Evolutionary conservation across 2,888 invertebrate genomes (phyloP).

Genomic region (Leucophenga montana): DNA sequence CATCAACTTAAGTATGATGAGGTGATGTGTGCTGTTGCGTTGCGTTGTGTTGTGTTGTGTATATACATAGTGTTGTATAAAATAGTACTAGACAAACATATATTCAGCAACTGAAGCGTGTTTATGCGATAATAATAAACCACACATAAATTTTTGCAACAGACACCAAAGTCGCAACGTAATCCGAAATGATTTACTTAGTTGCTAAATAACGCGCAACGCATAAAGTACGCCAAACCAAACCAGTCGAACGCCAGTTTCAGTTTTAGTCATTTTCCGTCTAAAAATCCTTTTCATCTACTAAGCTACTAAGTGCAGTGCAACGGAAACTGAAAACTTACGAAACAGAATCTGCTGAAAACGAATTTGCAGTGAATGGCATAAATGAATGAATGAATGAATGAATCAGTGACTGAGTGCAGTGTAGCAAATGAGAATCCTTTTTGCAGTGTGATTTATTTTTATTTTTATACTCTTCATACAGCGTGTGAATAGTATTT

Average conservation of each 20-base stretch:
- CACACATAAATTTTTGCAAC: slow-evolving; percentile 3
- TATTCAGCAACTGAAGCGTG: slow-evolving; percentile 11
- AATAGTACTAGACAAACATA: slow-evolving; percentile 27
- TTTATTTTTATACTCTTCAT: too few relatives aligned
- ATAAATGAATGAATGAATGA: background rate
- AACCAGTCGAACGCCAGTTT: background rate
- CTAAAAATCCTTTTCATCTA: background rate
- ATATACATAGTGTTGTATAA: background rate
- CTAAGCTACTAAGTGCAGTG: too few relatives aligned
- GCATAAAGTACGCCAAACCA: slow-evolving; percentile 34
- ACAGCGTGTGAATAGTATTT: too few relatives aligned
- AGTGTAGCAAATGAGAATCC: background rate
- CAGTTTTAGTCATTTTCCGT: slow-evolving; percentile 9
- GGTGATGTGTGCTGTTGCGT: slow-evolving; percentile 13
- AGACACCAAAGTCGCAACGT: slow-evolving; percentile 27
- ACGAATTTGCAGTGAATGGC: too few relatives aligned
- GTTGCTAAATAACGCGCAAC: slow-evolving; percentile 47
- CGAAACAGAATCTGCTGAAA: too few relatives aligned
- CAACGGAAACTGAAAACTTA: too few relatives aligned
- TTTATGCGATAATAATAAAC: background rate
- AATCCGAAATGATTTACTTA: slow-evolving; percentile 42
- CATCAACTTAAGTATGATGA: background rate
- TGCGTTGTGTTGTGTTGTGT: background rate
- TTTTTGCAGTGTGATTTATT: background rate
- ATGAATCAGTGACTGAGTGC: background rate